Evolutionary conservation across 2,797 vertebrate species (phyloP), one percentile per base, ranked within the genome.

Genomic region (Girardinus metallicus): DNA sequence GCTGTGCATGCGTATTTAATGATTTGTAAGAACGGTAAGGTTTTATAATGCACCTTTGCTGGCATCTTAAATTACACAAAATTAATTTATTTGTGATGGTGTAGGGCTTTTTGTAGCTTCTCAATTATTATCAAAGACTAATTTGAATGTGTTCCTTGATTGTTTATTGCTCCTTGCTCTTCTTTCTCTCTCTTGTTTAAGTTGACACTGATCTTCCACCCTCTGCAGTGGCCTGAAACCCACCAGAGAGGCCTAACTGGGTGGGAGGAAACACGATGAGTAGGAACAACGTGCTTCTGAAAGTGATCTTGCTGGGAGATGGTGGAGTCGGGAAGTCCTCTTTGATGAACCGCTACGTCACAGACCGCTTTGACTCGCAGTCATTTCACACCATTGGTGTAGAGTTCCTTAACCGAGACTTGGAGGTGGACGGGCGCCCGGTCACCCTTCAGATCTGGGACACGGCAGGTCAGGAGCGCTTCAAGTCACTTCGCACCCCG

Each of bases 401-500:
- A 78, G 98, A 99, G 94, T 99, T 99, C 94, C 95, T 99, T 73
- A 99, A 99, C 95, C 95, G 97, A n/a, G 98, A 99, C 94, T 92
- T 99, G 91, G 97, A 99, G 91, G 95, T 99, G 88, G 98, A 99
- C 2, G 98, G 98, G 53, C 97, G 97, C 53, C 95, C 98, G 70
- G 98, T 99, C 82, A 99, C 98, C 23, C 97, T 99, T 62, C 98
- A 99, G 96, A 99, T 99, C 74, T 99, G 98, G 98, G 98, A 99
- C 95, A 99, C 98, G 1, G 98, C 98, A 0, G 98, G 98, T 8
- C 98, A 99, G 94, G 98, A 99, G 92, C 97, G 98, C 82, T 99
- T 99, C 90, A 98, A 99, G 93, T 99, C 98, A 82, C 95, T 99
- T 74, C 96, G 98, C 83, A 99, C 98, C 0, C 98, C 98, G 3